Base-by-base conservation (phyloP, 1,140 invertebrate species). In the Vollenhovia emeryi region DNA sequence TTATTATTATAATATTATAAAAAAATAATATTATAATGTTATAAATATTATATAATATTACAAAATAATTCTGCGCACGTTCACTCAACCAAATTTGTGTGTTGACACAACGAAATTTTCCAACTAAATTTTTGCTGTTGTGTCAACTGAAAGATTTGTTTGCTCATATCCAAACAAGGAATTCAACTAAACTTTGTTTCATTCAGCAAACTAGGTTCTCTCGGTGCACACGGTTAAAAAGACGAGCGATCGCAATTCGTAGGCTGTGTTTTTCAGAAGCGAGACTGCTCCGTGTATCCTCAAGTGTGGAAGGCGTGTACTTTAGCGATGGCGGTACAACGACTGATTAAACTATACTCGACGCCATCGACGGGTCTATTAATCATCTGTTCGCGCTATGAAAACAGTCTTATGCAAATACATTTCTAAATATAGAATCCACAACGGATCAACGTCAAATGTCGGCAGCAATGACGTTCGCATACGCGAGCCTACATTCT, bases 321-420 rank as follows among this genome's bases (percentile, higher is more conserved):
- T n/a, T 62, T 76, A 2, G 24, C 13, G 11, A 43, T 11, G 6
- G 3, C 6, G 21, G 21, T n/a, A 18, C 40, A 15, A n/a, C 13
- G 15, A 60, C 33, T 15, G 27, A 71, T 33, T 57, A 69, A 69
- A 84, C 57, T 69, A 48, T 73, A 50, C 36, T 84, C 82, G 27
- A 55, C 52, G 50, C 78, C 55, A 45, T 68, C 48, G 68, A 15
- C 30, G 8, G 33, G 50, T 55, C 50, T 73, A 73, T 73, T 73
- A 73, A 73, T 36, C 30, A 73, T 73, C 50, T 52, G 55, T 55
- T 52, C 30, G 36, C 33, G n/a, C 13, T 73, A 24, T 55, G 69
- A 73, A 73, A 73, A 57, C 50, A 73, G n/a, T 40, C 30, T 55
- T 57, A 36, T 40, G 69, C 50, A 73, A 73, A 73, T 73, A 36